Base-by-base conservation (phyloP, 2,797 vertebrate species). In the Nothura maculosa region DNA sequence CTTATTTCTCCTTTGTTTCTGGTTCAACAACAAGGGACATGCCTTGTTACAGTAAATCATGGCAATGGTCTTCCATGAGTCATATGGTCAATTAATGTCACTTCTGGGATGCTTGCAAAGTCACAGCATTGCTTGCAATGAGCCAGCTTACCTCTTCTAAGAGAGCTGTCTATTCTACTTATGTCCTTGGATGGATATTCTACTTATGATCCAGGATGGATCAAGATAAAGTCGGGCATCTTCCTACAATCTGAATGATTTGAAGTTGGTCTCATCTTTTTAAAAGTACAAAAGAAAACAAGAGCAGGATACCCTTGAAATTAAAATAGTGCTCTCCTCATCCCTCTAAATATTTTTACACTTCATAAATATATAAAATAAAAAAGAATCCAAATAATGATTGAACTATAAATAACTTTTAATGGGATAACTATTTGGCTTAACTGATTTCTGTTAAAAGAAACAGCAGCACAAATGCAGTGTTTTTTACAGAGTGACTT, bases 291-390 rank as follows among this genome's bases (percentile, higher is more conserved):
- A 64, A 66, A 61, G 68, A 40, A 50, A 84, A 88, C 40, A 50
- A 67, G 9, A 76, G 47, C 63, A 68, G 34, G 32, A 80, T 61
- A 74, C 3, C 40, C 32, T 74, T 74, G 76, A 86, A 87, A 85
- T 70, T n/a, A 82, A 24, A 85, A 77, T 21, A 63, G n/a, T 30
- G 63, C 82, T 75, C 67, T 75, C 45, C 48, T 32, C 78, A 38
- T 9, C 15, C 22, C 47, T 48, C 91, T 72, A 96, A 93, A 45
- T 83, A 78, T 52, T 88, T 84, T 22, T 73, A 77, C 60, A 32
- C 15, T 17, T 72, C 58, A 81, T 76, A 82, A 82, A 89, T 45
- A 45, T 17, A 45, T 45, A 45, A 45, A 87, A 80, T 60, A 61
- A 54, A 15, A 3, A 4, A 18, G 70, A 79, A 25, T 17, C 32